Evolutionary conservation across 2,797 vertebrate species (phyloP), one percentile per base, ranked within the genome.

Genomic region (Parauchenoglanis ngamensis): DNA sequence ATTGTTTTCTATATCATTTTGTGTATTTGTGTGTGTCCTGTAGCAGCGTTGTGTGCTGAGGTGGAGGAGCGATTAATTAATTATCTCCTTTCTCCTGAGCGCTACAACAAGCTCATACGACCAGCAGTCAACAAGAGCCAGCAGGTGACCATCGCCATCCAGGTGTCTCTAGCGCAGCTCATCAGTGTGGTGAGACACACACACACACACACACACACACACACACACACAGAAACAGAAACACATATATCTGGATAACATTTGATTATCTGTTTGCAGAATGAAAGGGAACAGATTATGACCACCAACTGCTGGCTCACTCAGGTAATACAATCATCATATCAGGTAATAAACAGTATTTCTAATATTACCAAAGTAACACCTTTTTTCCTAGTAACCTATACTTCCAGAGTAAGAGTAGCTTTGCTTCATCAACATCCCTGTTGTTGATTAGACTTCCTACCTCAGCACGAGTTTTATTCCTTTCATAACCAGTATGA

Each of bases 271-370:
- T 78, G 93, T 89, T 93, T 95, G 91, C 94, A 99, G 98, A 99
- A 99, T 13, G 98, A 99, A 91, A 96, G 98, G 86, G 98, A 99
- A 49, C 98, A 99, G 94, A 98, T 99, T 91, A 99, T 99, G 98
- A 99, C 97, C 82, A 99, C 98, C 52, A 99, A 98, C 0, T 96
- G 98, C 89, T 99, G 98, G 98, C 95, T 99, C 84, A 97, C 96
- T 86, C 98, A 99, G 97, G 98, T 98, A 94, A 52, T 52, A 46
- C 46, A 46, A 73, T 46, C 21, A 46, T 73, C 10, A 25, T 23
- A 0, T 61, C 59, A 12, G 7, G 67, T 73, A 46, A 73, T 25
- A 23, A 7, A 10, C 8, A 49, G 8, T 73, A 12, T 72, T 72
- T 72, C 17, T 72, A n/a, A 72, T 44, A 11, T 23, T 11, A 73